Base-by-base conservation (phyloP, 2,113 vertebrate species). In the Calcarius ornatus region DNA sequence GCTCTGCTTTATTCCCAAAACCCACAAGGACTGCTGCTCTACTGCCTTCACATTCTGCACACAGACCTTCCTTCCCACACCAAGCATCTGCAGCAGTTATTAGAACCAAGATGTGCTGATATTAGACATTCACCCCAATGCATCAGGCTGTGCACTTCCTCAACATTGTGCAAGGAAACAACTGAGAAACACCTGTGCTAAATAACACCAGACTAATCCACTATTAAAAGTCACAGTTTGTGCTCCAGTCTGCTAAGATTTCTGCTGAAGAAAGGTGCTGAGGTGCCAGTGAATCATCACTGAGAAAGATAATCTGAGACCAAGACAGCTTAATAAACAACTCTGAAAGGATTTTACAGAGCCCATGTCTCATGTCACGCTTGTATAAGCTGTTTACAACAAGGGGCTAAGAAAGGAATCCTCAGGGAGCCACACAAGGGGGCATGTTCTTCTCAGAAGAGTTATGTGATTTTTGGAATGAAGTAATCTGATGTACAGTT, bases 241-340 rank as follows among this genome's bases (percentile, higher is more conserved):
- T 86, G 65, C 56, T 95, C 25, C 61, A 30, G 47, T 19, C 43
- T 91, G 77, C 64, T 94, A 70, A 93, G 68, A 21, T 64, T 92
- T 94, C 80, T 60, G 5, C 65, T 61, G 21, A 92, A 93, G 48
- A 85, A 89, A 91, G 61, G 53, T 87, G 57, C 40, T 76, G 81
- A 89, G 53, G 77, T 71, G 61, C 43, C 81, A 81, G 53, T 56
- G 84, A 79, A 87, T 81, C 89, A 94, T 92, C 82, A 69, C 57
- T n/a, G 28, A 78, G 63, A 76, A 86, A 89, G 61, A 92, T 50
- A 89, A 92, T 92, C 69, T 72, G 82, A 95, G 66, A 84, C 70
- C 76, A 90, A 68, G 71, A 73, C 76, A 92, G 33, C 38, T 95
- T 94, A 87, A 92, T 79, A 91, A 97, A 92, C 81, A 95, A 61